Base-by-base conservation (phyloP, 2,888 invertebrate genomes). In the Drosophila koepferae region DNA sequence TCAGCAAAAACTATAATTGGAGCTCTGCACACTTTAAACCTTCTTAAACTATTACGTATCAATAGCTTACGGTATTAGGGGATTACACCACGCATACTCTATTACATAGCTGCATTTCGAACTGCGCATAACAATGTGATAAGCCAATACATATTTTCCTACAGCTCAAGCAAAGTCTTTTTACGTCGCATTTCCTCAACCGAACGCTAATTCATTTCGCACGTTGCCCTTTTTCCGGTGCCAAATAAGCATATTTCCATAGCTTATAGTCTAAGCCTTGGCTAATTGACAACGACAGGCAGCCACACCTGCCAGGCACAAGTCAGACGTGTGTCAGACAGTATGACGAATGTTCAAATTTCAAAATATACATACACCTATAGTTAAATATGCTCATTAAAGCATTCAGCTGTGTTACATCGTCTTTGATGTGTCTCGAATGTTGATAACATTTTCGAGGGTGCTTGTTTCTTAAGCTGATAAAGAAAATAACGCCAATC, bases 181-280 rank as follows among this genome's bases (percentile, higher is more conserved):
- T 28, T 34, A 23, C 44, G 38, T 40, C 40, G 49, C 55, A 77
- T 77, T 81, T 77, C 81, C 77, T 71, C 40, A 66, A 48, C 43
- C 53, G 46, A 36, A 36, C 46, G 77, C 55, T 77, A 81, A 77
- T 72, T 72, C 58, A 63, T 60, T 77, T 72, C 56, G 51, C 81
- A 77, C 81, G 54, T 64, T 70, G 44, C 48, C 54, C 31, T 76
- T 40, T n/a, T 65, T 80, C 53, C 65, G 56, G 60, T 63, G 81
- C 59, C 81, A 76, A 77, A 71, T 54, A 41, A 38, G 34, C 62
- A 20, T 51, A 61, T 28, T 62, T 46, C 46, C 74, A 34, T 36
- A 51, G 53, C 62, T 55, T 63, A 60, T 49, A 49, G 60, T 58
- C 65, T 60, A 63, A 70, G 70, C 64, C 62, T 63, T 63, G 59